Percentiles rank a stretch among this genome's conserved stretches.
These are phyloP conservation scores for Ceratina calcarata DNA, from an alignment of 1,140 invertebrate species.

Conservation along the genomic window DNA sequence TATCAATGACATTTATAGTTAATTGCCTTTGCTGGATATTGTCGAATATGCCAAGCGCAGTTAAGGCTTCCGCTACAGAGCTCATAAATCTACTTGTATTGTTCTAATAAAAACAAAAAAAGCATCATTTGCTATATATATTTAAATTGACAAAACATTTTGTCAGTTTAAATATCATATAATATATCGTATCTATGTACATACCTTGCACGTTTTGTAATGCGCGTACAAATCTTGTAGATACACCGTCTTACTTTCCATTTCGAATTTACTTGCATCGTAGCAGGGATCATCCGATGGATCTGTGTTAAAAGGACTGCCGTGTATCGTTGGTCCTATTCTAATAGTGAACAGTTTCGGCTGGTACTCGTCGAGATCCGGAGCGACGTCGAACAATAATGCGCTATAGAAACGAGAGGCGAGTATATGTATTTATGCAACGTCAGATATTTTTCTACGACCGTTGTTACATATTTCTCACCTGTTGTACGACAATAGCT, in stretches of 20 bases:
- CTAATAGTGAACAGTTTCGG: constrained; percentile 56
- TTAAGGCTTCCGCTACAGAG: constrained; percentile 47
- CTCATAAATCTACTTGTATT: constrained; percentile 36
- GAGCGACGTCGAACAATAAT: constrained; percentile 66
- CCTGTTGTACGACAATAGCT: constrained; percentile 48
- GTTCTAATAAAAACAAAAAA: constrained; percentile 29
- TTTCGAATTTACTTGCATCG: neutral
- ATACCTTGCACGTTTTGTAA: constrained; percentile 63
- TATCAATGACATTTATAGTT: constrained; percentile 47
- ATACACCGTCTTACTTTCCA: constrained; percentile 45
- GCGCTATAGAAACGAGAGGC: constrained; percentile 48
- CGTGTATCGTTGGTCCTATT: constrained; percentile 50
- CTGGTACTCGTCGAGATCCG: constrained; percentile 60
- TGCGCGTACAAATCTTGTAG: constrained; percentile 52
- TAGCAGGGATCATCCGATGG: constrained; percentile 49
- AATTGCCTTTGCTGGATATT: constrained; percentile 16
- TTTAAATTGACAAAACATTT: neutral
- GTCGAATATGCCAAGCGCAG: constrained; percentile 44
- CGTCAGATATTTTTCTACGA: constrained; percentile 27
- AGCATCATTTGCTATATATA: neutral
- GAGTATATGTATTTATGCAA: neutral
- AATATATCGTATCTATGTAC: neutral
- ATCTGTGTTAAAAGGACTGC: constrained; percentile 37
- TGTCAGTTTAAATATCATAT: neutral
- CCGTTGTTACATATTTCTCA: constrained; percentile 4